Conservation (phyloP, 2,888 invertebrate species). For the Strigamia transsilvanica region DNA sequence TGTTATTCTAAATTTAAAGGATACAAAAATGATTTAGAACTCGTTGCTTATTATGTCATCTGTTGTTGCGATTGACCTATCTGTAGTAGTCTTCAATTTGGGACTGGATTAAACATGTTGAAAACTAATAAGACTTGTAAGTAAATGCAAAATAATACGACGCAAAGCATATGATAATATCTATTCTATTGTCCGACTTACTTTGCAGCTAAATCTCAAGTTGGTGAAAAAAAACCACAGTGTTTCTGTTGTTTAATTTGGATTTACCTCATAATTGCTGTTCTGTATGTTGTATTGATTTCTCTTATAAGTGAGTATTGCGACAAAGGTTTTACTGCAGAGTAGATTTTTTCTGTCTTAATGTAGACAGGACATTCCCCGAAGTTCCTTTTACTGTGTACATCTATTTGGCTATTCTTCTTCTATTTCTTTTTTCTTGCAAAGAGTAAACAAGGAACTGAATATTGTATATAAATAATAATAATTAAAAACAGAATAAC, state of each 20-base stretch:
- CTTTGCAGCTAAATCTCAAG: not conserved
- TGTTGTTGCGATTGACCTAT: too few relatives aligned
- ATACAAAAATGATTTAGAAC: not conserved
- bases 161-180: too few relatives aligned
- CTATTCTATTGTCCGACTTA: too few relatives aligned
- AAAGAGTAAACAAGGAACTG: not conserved
- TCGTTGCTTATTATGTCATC: not conserved
- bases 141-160: too few relatives aligned
- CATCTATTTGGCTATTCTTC: not conserved
- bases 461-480: not conserved
- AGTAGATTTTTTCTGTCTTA: not conserved
- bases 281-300: not conserved
- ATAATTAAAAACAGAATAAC: not conserved
- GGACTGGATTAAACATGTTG: too few relatives aligned
- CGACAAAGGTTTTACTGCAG: not conserved
- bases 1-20: not conserved
- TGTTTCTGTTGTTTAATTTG: not conserved
- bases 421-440: slow-evolving; percentile 18
- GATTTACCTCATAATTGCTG: not conserved
- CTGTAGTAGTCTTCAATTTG: too few relatives aligned
- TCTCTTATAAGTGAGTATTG: not conserved
- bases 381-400: not conserved
- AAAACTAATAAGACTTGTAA: too few relatives aligned
- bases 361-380: not conserved
- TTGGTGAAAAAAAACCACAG: not conserved